A percentile compares a stretch with the other conserved stretches of the same genome.
Evolutionary conservation across 2,797 vertebrate genomes (phyloP).

Genomic region (Acanthis flammea): DNA sequence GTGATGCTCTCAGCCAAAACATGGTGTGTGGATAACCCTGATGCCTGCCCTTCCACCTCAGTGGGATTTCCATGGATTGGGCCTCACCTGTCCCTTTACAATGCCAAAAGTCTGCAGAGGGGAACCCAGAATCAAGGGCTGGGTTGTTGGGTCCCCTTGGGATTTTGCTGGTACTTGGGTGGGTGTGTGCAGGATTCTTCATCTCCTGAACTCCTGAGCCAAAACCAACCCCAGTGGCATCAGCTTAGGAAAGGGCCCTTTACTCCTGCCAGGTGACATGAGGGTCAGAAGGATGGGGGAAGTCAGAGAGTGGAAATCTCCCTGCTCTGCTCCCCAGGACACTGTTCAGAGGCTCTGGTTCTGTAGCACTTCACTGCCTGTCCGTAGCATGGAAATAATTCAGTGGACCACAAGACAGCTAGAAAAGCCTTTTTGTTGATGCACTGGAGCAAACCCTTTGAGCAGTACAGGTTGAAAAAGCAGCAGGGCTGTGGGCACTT

Average conservation of each 20-base stretch:
- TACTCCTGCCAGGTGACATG: neutral
- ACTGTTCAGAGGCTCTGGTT: neutral
- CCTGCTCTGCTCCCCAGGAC: neutral
- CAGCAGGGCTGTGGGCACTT: neutral
- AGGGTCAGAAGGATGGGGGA: neutral
- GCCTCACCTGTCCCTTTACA: neutral
- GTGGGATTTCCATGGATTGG: neutral
- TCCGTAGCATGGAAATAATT: neutral
- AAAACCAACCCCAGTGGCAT: accelerated
- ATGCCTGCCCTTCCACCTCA: accelerated
- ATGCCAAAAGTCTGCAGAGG: neutral
- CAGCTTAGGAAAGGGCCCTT: neutral
- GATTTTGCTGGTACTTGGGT: accelerated
- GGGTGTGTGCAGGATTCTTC: neutral
- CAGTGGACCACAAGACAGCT: accelerated
- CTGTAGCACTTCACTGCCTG: neutral
- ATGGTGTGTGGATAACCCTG: accelerated
- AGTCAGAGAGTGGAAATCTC: neutral
- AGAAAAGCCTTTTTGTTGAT: neutral
- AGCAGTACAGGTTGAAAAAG: neutral
- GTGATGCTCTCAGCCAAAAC: neutral
- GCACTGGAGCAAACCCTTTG: neutral
- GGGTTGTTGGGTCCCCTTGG: neutral
- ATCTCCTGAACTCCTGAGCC: neutral
- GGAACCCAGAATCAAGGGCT: accelerated